A percentile compares a stretch with the other conserved stretches of the same genome.
phyloP scores from a whole-genome alignment of 2,888 invertebrate species.

The Conops quadrifasciatus region DNA sequence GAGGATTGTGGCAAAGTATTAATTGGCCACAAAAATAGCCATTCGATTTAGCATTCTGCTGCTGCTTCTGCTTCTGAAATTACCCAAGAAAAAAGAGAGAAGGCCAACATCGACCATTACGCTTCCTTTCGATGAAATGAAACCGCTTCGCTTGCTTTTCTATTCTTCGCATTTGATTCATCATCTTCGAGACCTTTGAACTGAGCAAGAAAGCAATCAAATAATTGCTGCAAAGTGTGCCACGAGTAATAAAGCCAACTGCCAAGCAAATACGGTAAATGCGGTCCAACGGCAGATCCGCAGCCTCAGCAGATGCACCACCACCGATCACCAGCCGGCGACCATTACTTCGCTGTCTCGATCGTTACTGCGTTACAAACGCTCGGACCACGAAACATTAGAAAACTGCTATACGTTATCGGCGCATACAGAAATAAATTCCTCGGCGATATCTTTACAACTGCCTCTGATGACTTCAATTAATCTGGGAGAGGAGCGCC shows the following conservation, averaged over 20 bases:
- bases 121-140: neutral
- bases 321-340: neutral
- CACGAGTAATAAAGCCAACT: conserved; percentile 23
- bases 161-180: conserved; percentile 6
- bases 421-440: conserved; percentile 27
- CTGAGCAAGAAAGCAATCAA: conserved; percentile 22
- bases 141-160: neutral
- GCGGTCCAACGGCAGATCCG: neutral
- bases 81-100: no score
- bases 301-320: conserved; percentile 13
- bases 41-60: no score
- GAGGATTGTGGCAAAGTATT: no score
- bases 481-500: conserved; percentile 38
- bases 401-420: conserved; percentile 29
- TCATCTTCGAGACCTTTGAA: conserved; percentile 13
- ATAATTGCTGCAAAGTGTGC: conserved; percentile 34
- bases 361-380: neutral
- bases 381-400: conserved; percentile 21
- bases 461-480: conserved; percentile 42
- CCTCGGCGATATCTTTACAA: conserved; percentile 39
- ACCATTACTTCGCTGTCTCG: neutral
- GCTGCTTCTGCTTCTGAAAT: no score
- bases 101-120: no score
- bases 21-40: no score
- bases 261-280: neutral